Conservation (phyloP, 2,797 vertebrate genomes). For the Platalea minor region DNA sequence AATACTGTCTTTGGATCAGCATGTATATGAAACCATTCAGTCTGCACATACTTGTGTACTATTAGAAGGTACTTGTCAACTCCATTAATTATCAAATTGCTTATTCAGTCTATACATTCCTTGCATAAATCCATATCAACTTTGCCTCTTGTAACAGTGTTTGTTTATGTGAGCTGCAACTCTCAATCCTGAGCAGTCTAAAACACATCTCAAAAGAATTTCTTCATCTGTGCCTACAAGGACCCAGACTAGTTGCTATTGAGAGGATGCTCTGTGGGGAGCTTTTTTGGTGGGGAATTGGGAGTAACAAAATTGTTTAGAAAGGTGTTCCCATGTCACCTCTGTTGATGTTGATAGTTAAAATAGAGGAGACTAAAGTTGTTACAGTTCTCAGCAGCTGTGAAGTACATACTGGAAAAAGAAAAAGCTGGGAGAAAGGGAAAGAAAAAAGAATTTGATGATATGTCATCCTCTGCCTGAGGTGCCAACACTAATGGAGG, state of each 20-base stretch:
- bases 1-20: neutral
- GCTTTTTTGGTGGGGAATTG: neutral
- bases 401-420: neutral
- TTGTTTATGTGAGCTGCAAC: slow-evolving; percentile 63
- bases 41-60: slow-evolving; percentile 41
- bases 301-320: neutral
- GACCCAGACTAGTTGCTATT: neutral
- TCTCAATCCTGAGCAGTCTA: slow-evolving; percentile 5
- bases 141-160: slow-evolving; percentile 63
- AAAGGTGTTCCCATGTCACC: neutral
- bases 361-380: neutral
- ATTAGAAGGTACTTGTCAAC: slow-evolving; percentile 61
- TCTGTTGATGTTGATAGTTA: neutral
- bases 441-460: neutral
- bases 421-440: neutral
- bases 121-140: slow-evolving; percentile 67
- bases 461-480: neutral
- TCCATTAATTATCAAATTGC: slow-evolving; percentile 73
- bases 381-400: neutral
- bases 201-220: neutral
- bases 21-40: slow-evolving; percentile 7
- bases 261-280: neutral
- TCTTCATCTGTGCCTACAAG: neutral
- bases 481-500: neutral
- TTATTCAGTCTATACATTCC: slow-evolving; percentile 72